Evolutionary conservation across 2,888 invertebrate genomes (phyloP), one percentile per base, ranked within the genome.

Genomic region (Gnatocerus cornutus): DNA sequence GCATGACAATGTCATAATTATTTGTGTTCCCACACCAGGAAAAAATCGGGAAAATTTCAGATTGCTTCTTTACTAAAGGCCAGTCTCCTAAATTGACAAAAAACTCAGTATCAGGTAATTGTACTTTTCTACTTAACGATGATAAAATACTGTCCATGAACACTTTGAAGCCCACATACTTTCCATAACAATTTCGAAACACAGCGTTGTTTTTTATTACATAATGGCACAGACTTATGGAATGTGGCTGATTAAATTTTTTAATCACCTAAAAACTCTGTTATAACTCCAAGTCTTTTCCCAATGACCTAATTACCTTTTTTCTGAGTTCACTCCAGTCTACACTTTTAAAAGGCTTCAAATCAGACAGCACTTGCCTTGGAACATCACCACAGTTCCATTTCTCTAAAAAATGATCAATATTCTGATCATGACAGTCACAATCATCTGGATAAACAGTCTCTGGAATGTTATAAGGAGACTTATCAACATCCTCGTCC

Each of bases 1-100:
- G 98, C 88, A 98, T 88, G 27, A 97, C 90, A 82, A 98, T 97
- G 84, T 99, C 98, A 77, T 89, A 87, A 3, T 93, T 91, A 68
- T 93, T 91, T 67, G 90, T 88, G 72, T 96, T 97, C 0, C 97
- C 97, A 85, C 98, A 98, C 98, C 98, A 99, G 10, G 98, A 98
- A 82, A 98, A 94, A 71, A 99, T 90, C 1, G 98, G 97, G 72
- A 91, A 88, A 8, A 88, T 87, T 9, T 87, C 84, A 41, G 82
- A 80, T 0, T 84, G 81, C 71, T 83, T 82, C 12, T 83, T 81
- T 1, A 91, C 90, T 16, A 98, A 85, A 0, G 98, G 98, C 98
- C 98, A 98, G 84, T 99, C 98, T 10, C 98, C 98, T 9, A 98
- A 87, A 86, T 98, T 99, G 50, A 94, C 89, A 75, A 97, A 92